phyloP scores from a whole-genome alignment of 2,888 invertebrate genomes.

The Sinhomidia bicolor region DNA sequence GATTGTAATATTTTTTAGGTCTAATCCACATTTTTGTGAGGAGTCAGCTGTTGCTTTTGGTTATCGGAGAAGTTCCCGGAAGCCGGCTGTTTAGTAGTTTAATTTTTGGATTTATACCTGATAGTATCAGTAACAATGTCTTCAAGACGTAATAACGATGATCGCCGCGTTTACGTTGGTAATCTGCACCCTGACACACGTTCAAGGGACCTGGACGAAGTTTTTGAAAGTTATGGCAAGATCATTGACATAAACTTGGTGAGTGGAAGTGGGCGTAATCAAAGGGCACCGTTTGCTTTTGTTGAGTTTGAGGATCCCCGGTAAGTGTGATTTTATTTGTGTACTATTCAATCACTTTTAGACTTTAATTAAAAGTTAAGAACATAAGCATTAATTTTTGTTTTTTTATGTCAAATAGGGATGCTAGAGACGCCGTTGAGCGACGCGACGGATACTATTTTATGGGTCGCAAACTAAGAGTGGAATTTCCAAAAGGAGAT shows the following conservation, averaged over 20 bases:
- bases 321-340: too few species aligned
- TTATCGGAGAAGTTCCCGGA: too few species aligned
- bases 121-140: background rate
- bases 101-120: background rate
- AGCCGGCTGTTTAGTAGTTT: background rate
- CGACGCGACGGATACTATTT: conserved; percentile 12
- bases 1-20: too few species aligned
- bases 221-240: conserved; percentile 2
- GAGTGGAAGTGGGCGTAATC: background rate
- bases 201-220: background rate
- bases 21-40: too few species aligned
- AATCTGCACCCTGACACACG: conserved; percentile 11
- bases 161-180: background rate
- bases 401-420: background rate
- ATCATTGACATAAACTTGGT: conserved; percentile 36
- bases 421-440: conserved; percentile 38
- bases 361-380: too few species aligned
- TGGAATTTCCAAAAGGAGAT: conserved; percentile 28
- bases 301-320: conserved; percentile 44
- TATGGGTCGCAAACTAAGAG: conserved; percentile 24
- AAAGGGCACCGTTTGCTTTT: conserved; percentile 7
- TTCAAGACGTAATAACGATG: background rate
- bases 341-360: too few species aligned
- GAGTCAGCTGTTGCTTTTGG: too few species aligned
- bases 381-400: too few species aligned